Conservation (phyloP, 2,888 invertebrate genomes). For the Oscheius onirici region DNA sequence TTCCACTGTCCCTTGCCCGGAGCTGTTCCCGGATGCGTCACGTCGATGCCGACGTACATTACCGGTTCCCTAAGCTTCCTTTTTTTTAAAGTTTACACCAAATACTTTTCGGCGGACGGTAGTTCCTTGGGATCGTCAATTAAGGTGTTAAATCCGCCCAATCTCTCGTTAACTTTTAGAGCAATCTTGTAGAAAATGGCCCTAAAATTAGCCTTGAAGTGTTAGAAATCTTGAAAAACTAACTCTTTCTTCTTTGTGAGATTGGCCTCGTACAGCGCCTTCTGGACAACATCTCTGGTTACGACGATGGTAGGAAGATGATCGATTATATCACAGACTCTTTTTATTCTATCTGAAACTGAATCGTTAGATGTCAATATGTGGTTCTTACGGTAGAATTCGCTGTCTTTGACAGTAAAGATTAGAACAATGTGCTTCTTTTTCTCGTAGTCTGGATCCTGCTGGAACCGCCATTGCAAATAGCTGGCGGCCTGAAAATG, state of each 20-base stretch:
- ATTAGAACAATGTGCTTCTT: slow-evolving; percentile 18
- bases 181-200: slow-evolving; percentile 41
- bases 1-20: neutral
- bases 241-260: neutral
- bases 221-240: neutral
- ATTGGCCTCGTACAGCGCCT: slow-evolving; percentile 4
- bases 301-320: neutral
- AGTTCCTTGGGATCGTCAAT: neutral
- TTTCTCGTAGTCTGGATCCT: neutral
- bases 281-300: neutral
- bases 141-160: slow-evolving; percentile 46
- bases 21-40: slow-evolving; percentile 45
- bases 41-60: slow-evolving; percentile 57
- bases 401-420: neutral
- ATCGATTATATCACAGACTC: neutral
- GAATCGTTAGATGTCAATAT: neutral
- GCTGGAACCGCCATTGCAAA: too few relatives aligned
- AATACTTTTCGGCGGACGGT: neutral
- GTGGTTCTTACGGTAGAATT: slow-evolving; percentile 11
- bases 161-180: slow-evolving; percentile 52
- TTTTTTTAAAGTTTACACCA: too few relatives aligned
- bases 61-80: too few relatives aligned
- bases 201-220: neutral
- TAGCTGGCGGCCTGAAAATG: too few relatives aligned
- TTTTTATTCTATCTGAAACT: slow-evolving; percentile 20